phyloP scores from a whole-genome alignment of 2,888 invertebrate genomes.

The Dendrolimus pini region DNA sequence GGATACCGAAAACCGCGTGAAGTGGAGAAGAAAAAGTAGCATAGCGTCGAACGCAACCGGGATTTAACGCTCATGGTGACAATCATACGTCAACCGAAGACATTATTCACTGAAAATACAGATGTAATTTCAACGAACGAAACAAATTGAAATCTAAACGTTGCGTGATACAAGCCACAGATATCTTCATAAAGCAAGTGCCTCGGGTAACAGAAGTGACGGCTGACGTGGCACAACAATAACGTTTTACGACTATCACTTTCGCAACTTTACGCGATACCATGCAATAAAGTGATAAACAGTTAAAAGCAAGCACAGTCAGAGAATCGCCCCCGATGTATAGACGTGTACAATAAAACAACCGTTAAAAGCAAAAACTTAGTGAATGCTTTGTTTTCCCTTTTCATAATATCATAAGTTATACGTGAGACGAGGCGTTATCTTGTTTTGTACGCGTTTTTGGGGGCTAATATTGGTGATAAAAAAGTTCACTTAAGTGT shows the following conservation, averaged over 20 bases:
- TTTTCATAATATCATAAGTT: slow-evolving; percentile 43
- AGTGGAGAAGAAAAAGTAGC: no score
- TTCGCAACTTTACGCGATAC: slow-evolving; percentile 63
- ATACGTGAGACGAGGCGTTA: not conserved
- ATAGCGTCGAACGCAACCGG: no score
- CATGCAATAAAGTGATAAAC: slow-evolving; percentile 75
- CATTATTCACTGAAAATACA: no score
- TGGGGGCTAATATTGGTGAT: not conserved
- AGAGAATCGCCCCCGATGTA: slow-evolving; percentile 59
- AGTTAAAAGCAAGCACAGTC: slow-evolving; percentile 62
- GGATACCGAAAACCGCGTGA: no score
- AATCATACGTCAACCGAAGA: no score
- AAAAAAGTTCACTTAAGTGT: not conserved
- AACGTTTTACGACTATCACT: slow-evolving; percentile 59
- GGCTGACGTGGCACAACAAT: slow-evolving; percentile 27
- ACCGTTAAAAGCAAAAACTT: slow-evolving; percentile 63
- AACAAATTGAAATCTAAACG: no score
- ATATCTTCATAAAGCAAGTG: not conserved
- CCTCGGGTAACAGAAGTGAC: slow-evolving; percentile 28
- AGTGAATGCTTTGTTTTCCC: slow-evolving; percentile 58
- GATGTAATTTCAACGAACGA: no score
- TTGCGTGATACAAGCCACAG: no score
- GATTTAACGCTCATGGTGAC: no score
- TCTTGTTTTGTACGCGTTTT: not conserved
- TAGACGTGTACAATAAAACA: slow-evolving; percentile 67